These are phyloP conservation scores for Tragelaphus scriptus DNA, from an alignment of 2,113 vertebrate genomes.

Conservation along the genomic window DNA sequence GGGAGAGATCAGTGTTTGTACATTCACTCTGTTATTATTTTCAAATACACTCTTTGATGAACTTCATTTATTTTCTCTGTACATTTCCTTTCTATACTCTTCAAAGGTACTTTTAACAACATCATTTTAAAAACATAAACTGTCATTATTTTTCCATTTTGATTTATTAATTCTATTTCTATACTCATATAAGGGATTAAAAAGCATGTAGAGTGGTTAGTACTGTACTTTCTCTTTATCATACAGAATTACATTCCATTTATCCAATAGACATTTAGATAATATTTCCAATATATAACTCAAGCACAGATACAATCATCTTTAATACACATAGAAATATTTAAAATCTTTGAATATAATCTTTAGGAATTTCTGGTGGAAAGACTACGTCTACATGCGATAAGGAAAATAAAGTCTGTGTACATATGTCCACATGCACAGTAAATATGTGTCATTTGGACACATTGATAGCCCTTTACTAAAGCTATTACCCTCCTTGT, in stretches of 20 bases:
- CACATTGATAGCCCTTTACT: neutral
- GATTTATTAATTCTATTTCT: neutral
- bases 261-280: neutral
- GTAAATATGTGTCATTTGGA: neutral
- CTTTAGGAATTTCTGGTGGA: neutral
- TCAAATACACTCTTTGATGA: neutral
- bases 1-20: neutral
- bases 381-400: neutral
- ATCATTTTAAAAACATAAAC: neutral
- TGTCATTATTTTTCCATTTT: neutral
- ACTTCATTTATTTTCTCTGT: neutral
- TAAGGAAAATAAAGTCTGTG: neutral
- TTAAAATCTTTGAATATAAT: neutral
- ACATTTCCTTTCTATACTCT: neutral
- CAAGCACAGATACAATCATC: neutral
- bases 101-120: neutral
- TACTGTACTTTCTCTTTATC: neutral
- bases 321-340: neutral
- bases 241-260: neutral
- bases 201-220: neutral
- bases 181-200: neutral
- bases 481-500: neutral
- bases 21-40: neutral
- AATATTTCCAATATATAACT: neutral
- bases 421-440: neutral